A percentile compares a stretch with the other conserved stretches of the same genome.
These are phyloP conservation scores for Scaptomyza flava DNA, from an alignment of 2,888 invertebrate species.

Conservation along the genomic window DNA sequence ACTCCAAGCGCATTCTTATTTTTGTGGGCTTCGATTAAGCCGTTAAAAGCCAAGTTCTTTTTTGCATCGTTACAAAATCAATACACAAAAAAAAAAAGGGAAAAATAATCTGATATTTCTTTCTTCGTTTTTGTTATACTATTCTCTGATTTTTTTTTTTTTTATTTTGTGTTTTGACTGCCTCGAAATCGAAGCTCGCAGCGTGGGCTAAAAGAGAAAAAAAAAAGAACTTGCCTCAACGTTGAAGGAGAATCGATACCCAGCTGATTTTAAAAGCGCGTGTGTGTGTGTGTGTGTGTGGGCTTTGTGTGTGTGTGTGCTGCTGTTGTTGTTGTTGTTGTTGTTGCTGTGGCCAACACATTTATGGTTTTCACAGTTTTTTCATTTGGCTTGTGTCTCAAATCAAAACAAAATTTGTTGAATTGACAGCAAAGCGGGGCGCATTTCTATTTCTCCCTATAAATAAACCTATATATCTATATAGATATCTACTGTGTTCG, in stretches of 20 bases:
- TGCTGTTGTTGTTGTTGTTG: constrained; percentile 12
- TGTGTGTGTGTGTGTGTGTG: constrained; percentile 31
- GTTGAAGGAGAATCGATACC: constrained; percentile 55
- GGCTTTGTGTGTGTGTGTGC: constrained; percentile 22
- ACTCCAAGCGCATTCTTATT: constrained; percentile 34
- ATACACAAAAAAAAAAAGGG: constrained; percentile 20
- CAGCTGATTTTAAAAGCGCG: constrained; percentile 23
- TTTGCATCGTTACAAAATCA: constrained; percentile 11
- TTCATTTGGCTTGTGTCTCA: constrained; percentile 72
- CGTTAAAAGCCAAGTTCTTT: constrained; percentile 47
- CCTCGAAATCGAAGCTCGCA: constrained; percentile 48
- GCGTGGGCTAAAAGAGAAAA: constrained; percentile 50
- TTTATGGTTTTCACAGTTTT: constrained; percentile 55
- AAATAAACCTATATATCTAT: not conserved
- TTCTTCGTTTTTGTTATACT: constrained; percentile 9
- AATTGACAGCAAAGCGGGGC: constrained; percentile 65
- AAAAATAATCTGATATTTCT: constrained; percentile 27
- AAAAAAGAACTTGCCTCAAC: constrained; percentile 44
- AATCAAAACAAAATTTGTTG: constrained; percentile 68
- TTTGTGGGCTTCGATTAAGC: constrained; percentile 51
- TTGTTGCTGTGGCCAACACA: constrained; percentile 49
- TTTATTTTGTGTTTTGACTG: constrained; percentile 10
- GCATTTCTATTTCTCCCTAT: constrained; percentile 23
- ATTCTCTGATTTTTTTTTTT: constrained; percentile 4
- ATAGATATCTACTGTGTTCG: no score